These are phyloP conservation scores for Pithys albifrons DNA, from an alignment of 2,113 vertebrate genomes.

Conservation along the genomic window DNA sequence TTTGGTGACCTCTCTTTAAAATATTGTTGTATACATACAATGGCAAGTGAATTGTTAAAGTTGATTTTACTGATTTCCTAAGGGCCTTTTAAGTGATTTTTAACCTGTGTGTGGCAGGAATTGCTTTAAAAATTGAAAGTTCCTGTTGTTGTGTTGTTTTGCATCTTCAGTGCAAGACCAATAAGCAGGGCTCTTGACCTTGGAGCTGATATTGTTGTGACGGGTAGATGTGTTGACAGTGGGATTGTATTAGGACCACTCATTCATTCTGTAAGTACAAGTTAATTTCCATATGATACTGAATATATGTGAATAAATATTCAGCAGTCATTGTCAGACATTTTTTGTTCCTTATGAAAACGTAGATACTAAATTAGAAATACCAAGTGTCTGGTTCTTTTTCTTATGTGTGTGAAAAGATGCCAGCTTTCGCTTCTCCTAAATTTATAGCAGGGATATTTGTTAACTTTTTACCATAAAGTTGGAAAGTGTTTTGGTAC, in stretches of 20 bases:
- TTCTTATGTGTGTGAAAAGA: background rate
- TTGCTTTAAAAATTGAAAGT: background rate
- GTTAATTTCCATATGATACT: background rate
- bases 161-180: constrained; percentile 74
- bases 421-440: background rate
- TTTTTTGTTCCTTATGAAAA: background rate
- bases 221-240: constrained; percentile 86
- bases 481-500: background rate
- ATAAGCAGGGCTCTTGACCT: constrained; percentile 85
- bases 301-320: background rate
- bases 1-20: background rate
- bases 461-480: background rate
- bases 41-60: background rate
- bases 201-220: constrained; percentile 85
- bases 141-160: background rate
- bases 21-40: background rate
- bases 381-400: background rate
- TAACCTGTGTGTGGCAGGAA: background rate
- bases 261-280: constrained; percentile 81
- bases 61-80: background rate
- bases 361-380: background rate
- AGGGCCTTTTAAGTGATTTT: background rate
- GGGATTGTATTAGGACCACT: constrained; percentile 85
- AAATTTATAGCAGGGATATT: background rate
- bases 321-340: background rate